Evolutionary conservation across 1,140 invertebrate genomes (phyloP).

Genomic region (Ceratosolen solmsi): DNA sequence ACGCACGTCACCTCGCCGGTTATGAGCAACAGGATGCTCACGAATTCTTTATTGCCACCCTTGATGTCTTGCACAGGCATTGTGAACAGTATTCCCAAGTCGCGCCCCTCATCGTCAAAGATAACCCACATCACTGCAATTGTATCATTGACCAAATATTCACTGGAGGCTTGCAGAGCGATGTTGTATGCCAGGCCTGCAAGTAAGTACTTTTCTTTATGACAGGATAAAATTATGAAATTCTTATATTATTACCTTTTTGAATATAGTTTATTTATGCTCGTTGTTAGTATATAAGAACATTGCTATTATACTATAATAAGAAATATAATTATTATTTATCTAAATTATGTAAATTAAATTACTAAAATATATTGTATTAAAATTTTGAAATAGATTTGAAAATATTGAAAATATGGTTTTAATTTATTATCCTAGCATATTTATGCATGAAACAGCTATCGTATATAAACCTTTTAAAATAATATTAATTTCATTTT

Average conservation of each 20-base stretch:
- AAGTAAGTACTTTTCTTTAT: constrained; percentile 77
- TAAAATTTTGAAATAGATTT: no score
- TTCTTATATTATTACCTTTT: not conserved
- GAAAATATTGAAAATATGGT: no score
- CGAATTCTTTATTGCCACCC: constrained; percentile 97
- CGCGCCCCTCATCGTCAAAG: constrained; percentile 71
- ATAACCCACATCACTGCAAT: constrained; percentile 85
- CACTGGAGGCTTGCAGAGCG: constrained; percentile 95
- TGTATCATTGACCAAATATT: constrained; percentile 99
- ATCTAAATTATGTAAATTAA: no score
- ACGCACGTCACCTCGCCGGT: constrained; percentile 94
- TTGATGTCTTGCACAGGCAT: constrained; percentile 93
- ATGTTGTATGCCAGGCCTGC: constrained; percentile 96
- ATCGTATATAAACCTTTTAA: no score
- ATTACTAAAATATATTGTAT: no score
- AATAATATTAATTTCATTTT: no score
- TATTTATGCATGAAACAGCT: no score
- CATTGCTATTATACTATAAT: no score
- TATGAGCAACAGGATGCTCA: constrained; percentile 99
- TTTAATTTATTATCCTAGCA: no score
- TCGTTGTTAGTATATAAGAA: no score
- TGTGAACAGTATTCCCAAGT: constrained; percentile 80
- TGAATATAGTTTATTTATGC: not conserved
- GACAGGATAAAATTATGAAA: no score
- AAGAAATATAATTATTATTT: no score